Evolutionary conservation across 2,113 vertebrate genomes (phyloP).

Genomic region (Heteronetta atricapilla): DNA sequence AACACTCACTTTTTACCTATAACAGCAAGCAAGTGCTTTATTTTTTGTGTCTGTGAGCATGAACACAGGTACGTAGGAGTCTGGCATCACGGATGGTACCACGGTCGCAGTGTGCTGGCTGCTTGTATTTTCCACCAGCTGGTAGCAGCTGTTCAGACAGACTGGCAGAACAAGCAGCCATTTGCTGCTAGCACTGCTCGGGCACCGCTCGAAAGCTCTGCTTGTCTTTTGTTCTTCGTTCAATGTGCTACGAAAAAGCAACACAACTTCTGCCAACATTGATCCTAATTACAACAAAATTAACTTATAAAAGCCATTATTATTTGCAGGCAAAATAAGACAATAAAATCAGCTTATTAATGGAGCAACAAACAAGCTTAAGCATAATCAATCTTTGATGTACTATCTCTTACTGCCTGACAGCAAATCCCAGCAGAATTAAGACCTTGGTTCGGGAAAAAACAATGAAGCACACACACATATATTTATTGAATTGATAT

Average conservation of each 20-base stretch:
- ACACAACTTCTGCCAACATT: neutral
- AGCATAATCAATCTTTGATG: neutral
- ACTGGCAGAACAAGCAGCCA: neutral
- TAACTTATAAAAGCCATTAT: neutral
- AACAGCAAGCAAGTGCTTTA: neutral
- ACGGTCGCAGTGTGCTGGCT: neutral
- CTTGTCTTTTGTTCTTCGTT: neutral
- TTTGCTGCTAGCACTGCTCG: neutral
- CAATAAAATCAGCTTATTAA: conserved; percentile 13
- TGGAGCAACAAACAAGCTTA: neutral
- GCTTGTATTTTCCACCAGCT: neutral
- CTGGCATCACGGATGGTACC: neutral
- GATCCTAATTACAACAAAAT: neutral
- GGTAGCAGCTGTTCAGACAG: neutral
- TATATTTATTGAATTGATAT: neutral
- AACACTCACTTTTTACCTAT: neutral
- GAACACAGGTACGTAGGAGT: neutral
- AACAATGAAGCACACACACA: neutral
- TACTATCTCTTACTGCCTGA: neutral
- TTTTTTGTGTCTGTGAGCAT: neutral
- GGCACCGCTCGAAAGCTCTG: neutral
- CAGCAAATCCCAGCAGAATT: neutral
- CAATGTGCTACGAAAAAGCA: neutral
- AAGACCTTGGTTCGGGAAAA: neutral
- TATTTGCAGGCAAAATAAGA: neutral